phyloP scores from a whole-genome alignment of 2,888 invertebrate species.

The Fragum sueziense region DNA sequence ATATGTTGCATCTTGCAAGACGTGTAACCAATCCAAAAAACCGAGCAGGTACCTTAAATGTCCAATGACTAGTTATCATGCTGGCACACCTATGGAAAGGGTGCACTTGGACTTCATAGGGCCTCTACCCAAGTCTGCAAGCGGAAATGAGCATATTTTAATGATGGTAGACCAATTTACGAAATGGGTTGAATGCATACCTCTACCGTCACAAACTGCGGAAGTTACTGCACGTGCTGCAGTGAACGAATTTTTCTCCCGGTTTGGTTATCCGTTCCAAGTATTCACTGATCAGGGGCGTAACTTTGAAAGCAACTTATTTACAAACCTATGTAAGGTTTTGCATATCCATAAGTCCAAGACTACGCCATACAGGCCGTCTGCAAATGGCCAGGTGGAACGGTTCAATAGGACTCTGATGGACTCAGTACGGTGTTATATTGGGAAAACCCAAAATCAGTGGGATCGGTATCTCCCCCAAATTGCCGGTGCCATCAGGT shows the following conservation, averaged over 20 bases:
- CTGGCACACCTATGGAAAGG: too few species aligned
- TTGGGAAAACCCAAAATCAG: constrained; percentile 26
- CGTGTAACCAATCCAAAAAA: constrained; percentile 28
- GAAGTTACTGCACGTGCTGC: constrained; percentile 41
- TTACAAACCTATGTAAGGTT: constrained; percentile 5
- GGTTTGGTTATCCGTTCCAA: constrained; percentile 41
- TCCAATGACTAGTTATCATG: background rate
- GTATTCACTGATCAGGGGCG: constrained; percentile 36
- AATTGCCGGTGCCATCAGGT: constrained; percentile 11
- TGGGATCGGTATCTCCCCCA: constrained; percentile 36
- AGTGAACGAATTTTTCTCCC: constrained; percentile 37
- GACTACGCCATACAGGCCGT: constrained; percentile 25
- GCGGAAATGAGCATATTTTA: constrained; percentile 22
- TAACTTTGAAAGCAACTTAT: constrained; percentile 9
- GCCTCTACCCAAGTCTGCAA: constrained; percentile 30
- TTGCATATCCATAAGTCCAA: constrained; percentile 21
- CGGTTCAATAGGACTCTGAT: constrained; percentile 18
- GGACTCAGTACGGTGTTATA: constrained; percentile 42
- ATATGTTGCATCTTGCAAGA: constrained; percentile 16
- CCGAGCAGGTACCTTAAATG: background rate
- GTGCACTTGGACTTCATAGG: constrained; percentile 45
- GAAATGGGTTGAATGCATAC: constrained; percentile 37
- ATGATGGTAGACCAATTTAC: constrained; percentile 33
- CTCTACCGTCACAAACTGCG: too few species aligned
- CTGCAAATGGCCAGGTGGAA: constrained; percentile 26